Evolutionary conservation across 2,797 vertebrate species (phyloP), one percentile per base, ranked within the genome.

Genomic region (Coregonus suidteri): DNA sequence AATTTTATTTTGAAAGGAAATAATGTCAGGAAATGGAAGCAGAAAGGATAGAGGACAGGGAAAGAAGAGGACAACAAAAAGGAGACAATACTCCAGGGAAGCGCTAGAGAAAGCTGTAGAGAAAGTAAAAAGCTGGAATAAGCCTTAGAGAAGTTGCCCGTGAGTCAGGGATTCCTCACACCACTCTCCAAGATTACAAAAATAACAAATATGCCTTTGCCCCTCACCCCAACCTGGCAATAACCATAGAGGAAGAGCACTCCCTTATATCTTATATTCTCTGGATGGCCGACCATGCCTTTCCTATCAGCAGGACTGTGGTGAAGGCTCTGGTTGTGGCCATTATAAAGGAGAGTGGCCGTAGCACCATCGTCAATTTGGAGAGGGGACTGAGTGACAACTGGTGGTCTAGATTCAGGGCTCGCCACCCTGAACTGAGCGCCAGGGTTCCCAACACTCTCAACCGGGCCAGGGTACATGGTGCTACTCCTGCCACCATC

Each of bases 131-230:
- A 47, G 16, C 30, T 30, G 62, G 34, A 7, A 54, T 56, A 5
- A 78, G 51, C 54, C 15, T 73, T 15, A 78, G 71, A 31, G 62
- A 30, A 54, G 52, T 15, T 14, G 64, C 65, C 62, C 41, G 59
- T 35, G 59, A 79, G 68, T 74, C 59, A 47, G 37, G 41, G 7
- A 75, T 79, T 34, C 73, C 74, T 67, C 41, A 75, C 56, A 79
- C 59, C 0, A 47, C 74, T 34, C 66, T 75, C 0, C 77, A 74
- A 14, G 54, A 79, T 31, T 59, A 69, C 6, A 69, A 74, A 25
- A 79, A 71, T 16, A 37, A 30, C 4, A 68, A 20, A 15, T 77
- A 73, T 31, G 25, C 15, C 4, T 70, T 72, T 20, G 66, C 65
- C 7, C 76, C 71, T 31, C 76, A 73, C 9, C 41, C 77, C 15